Conservation (phyloP, 1,140 invertebrate genomes). For the Ceratosolen fusciceps region DNA sequence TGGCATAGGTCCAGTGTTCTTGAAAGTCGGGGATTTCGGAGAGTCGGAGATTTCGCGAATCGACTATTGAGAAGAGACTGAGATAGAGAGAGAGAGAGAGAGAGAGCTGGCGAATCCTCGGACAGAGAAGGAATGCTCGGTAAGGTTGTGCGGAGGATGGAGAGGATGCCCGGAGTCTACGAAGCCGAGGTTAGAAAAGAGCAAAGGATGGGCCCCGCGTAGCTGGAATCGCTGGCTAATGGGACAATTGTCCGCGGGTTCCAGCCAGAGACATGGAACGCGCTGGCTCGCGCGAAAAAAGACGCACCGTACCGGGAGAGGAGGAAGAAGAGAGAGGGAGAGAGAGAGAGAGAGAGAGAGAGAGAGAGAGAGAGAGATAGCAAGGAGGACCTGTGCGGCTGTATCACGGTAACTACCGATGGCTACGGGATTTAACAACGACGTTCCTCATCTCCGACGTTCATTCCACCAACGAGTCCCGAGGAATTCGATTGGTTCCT, state of each 20-base stretch:
- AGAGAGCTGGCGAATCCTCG: background rate
- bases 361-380: background rate
- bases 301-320: background rate
- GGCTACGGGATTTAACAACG: slow-evolving; percentile 35
- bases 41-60: too few species aligned
- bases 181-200: background rate
- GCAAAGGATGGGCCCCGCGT: slow-evolving; percentile 30
- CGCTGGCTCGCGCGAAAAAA: background rate
- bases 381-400: background rate
- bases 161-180: background rate
- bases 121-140: background rate
- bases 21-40: too few species aligned
- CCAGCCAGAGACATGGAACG: background rate
- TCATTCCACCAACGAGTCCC: background rate
- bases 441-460: slow-evolving; percentile 20
- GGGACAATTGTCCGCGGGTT: slow-evolving; percentile 47
- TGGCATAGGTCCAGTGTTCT: too few species aligned
- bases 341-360: background rate
- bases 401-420: slow-evolving; percentile 42
- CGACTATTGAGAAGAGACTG: too few species aligned
- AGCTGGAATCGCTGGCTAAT: slow-evolving; percentile 57
- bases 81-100: background rate
- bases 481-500: slow-evolving; percentile 31
- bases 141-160: background rate
- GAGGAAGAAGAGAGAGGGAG: background rate